Percentiles rank a stretch among this genome's conserved stretches.
phyloP scores from a whole-genome alignment of 2,113 vertebrate species.

The Sapayoa aenigma region DNA sequence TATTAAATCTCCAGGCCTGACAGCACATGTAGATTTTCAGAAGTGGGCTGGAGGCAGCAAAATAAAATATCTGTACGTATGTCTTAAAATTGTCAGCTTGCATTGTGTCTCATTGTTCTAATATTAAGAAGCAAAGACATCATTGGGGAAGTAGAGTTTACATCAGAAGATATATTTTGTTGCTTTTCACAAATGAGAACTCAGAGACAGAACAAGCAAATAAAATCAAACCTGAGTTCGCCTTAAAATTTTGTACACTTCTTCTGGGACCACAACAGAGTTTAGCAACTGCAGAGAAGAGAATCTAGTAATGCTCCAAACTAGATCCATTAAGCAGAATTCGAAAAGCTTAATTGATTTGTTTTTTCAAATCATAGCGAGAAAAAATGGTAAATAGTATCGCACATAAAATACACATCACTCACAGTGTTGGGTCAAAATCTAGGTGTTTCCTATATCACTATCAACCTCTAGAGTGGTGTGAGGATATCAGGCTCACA shows the following conservation, averaged over 20 bases:
- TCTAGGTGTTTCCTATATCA: not conserved
- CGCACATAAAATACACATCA: not conserved
- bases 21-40: conserved; percentile 18
- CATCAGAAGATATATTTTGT: not conserved
- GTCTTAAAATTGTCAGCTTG: conserved; percentile 36
- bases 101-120: not conserved
- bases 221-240: not conserved
- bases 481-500: not conserved
- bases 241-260: not conserved
- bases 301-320: not conserved
- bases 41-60: conserved; percentile 15
- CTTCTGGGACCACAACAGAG: not conserved
- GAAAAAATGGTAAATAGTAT: not conserved
- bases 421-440: not conserved
- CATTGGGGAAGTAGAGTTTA: not conserved
- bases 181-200: not conserved
- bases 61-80: conserved; percentile 12
- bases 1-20: conserved; percentile 40
- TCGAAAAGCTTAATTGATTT: not conserved
- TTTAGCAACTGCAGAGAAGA: not conserved
- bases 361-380: not conserved
- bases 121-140: not conserved
- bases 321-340: not conserved
- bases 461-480: not conserved
- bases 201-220: not conserved